These are phyloP conservation scores for Trematocara macrostoma DNA, from an alignment of 2,113 vertebrate genomes.

Conservation along the genomic window DNA sequence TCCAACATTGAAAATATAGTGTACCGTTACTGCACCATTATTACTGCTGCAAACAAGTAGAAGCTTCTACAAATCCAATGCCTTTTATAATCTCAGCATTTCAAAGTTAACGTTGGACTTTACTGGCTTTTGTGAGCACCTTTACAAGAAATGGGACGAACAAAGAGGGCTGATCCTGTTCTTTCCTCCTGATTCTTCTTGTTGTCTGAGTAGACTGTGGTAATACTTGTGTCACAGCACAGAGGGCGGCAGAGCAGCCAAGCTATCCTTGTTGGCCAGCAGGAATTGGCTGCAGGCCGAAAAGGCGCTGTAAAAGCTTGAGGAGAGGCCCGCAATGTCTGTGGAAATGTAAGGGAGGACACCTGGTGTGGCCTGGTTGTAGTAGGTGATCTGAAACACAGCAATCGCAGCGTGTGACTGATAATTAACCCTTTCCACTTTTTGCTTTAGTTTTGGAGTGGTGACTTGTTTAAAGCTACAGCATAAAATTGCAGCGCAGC, in stretches of 20 bases:
- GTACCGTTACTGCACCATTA: neutral
- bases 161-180: neutral
- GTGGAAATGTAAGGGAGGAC: conserved; percentile 88
- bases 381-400: conserved; percentile 84
- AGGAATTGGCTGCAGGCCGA: conserved; percentile 84
- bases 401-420: neutral
- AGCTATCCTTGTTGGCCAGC: conserved; percentile 78
- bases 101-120: neutral
- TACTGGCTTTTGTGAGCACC: neutral
- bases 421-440: neutral
- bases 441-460: neutral
- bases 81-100: neutral
- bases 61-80: neutral
- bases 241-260: neutral
- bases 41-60: neutral
- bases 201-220: neutral
- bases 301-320: conserved; percentile 78
- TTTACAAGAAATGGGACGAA: neutral
- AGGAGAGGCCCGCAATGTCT: conserved; percentile 87
- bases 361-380: conserved; percentile 87
- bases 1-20: neutral
- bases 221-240: neutral
- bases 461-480: neutral
- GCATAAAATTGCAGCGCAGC: neutral
- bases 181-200: neutral